Base-by-base conservation (phyloP, 2,797 vertebrate genomes). In the Macrochelys suwanniensis region DNA sequence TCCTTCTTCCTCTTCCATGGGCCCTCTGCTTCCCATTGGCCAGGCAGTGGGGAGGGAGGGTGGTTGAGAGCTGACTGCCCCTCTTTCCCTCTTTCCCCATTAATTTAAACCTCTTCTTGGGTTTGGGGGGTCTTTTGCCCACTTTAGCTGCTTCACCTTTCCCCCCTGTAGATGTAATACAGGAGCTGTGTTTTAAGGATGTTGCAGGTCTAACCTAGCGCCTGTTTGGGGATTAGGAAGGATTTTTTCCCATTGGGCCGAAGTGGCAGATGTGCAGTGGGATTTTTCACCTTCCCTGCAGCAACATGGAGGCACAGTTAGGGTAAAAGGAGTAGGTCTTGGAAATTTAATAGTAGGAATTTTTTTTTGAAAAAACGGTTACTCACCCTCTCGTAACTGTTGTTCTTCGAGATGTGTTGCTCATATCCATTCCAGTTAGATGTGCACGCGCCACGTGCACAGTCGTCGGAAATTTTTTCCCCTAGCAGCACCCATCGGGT, bases 241-340 rank as follows among this genome's bases (percentile, higher is more conserved):
- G 1, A 28, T 6, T 5, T 80, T 85, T 53, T 85, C 77, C 42
- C 71, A 65, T 57, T 19, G 47, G 47, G 11, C 56, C 11, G 47
- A 28, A 94, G 68, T 6, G 19, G 25, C 4, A 86, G 84, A 31
- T n/a, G 31, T 51, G 77, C 37, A 4, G 13, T 89, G 80, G 6
- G 3, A 82, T 91, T 89, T 49, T 71, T 89, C 51, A 94, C 21
- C 28, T 88, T 88, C 17, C 71, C 79, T 89, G 33, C 45, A 81
- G 23, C 74, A 50, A 23, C 37, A 74, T 23, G 37, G 37, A 45
- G 42, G 68, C 37, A 26, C 11, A 74, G 21, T 25, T 53, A 87
- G 11, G 25, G 26, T 47, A 89, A 74, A 7, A 92, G 16, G 85
- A 94, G 65, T 8, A 76, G 88, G 53, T 74, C 10, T 45, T 81